Evolutionary conservation across 2,797 vertebrate species (phyloP).

Genomic region (Chrysocyon brachyurus): DNA sequence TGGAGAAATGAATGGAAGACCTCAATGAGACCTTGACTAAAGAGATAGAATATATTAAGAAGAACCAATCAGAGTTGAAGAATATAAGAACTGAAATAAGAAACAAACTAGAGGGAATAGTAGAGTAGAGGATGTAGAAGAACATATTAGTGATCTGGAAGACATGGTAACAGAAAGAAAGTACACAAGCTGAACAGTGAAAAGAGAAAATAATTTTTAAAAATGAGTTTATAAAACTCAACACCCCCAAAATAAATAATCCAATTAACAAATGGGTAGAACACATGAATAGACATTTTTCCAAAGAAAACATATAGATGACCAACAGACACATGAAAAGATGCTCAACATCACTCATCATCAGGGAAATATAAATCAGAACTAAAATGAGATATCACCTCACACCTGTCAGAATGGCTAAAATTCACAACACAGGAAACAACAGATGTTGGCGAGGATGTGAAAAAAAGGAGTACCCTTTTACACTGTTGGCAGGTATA

Average conservation of each 20-base stretch:
- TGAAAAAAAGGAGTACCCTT: neutral
- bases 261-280: neutral
- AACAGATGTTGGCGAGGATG: neutral
- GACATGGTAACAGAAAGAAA: no score
- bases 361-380: neutral
- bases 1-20: no score
- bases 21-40: neutral
- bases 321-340: neutral
- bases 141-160: no score
- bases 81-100: no score
- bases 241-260: neutral
- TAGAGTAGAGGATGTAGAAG: no score
- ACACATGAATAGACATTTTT: neutral
- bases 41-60: neutral
- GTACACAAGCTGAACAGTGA: no score
- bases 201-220: no score
- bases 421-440: neutral
- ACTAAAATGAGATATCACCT: neutral
- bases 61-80: neutral
- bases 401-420: neutral
- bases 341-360: neutral
- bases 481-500: neutral
- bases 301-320: neutral
- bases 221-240: no score
- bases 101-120: no score